phyloP scores from a whole-genome alignment of 2,888 invertebrate genomes.

The Hydraecia micacea region DNA sequence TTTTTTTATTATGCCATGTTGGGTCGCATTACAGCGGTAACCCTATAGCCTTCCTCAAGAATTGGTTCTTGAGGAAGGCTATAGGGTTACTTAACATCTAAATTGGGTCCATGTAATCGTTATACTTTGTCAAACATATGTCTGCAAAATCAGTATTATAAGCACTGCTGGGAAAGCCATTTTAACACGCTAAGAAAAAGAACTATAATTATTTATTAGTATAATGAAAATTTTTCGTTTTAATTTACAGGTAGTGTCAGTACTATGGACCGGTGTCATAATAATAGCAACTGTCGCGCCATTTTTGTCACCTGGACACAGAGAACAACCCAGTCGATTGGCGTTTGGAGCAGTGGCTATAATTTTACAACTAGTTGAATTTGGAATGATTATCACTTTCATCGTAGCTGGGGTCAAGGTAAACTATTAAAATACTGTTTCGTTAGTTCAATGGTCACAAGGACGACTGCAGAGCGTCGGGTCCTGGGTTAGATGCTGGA shows the following conservation, averaged over 20 bases:
- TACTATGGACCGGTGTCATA: conserved; percentile 12
- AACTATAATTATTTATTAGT: background rate
- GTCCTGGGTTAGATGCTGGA: background rate
- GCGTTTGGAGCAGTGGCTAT: background rate
- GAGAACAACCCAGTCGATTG: background rate
- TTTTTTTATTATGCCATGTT: no score
- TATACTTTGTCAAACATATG: no score
- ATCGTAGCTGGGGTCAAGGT: conserved; percentile 40
- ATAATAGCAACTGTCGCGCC: accelerated
- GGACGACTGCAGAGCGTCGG: background rate
- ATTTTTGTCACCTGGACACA: accelerated
- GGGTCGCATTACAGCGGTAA: no score
- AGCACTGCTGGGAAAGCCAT: no score
- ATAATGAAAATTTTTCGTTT: background rate
- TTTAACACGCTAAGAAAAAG: no score
- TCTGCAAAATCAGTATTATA: no score
- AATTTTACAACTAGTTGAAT: conserved; percentile 17
- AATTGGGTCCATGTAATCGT: no score
- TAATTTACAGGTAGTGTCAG: conserved; percentile 24
- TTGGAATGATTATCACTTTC: conserved; percentile 30
- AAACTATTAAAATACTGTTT: background rate
- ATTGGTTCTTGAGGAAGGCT: no score
- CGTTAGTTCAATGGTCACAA: background rate
- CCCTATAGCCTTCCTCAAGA: no score
- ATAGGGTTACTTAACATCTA: no score